Percentiles rank a stretch among this genome's conserved stretches.
These are phyloP conservation scores for Cyclophora albipunctata DNA, from an alignment of 2,888 invertebrate species.

Conservation along the genomic window DNA sequence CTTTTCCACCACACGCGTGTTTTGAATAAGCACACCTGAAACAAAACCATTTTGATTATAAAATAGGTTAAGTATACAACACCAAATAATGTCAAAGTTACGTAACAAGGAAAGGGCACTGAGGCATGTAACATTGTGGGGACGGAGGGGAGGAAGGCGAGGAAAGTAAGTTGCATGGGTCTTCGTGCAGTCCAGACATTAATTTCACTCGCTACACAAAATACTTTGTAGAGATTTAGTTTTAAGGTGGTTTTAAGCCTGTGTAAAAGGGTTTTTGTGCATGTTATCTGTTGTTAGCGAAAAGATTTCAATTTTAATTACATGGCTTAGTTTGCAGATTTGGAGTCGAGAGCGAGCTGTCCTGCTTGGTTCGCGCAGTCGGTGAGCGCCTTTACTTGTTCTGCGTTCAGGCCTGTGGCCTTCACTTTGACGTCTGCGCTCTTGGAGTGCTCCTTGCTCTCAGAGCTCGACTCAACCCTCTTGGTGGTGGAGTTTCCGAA, in stretches of 20 bases:
- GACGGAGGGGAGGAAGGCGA: constrained; percentile 13
- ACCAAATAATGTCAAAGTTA: not conserved
- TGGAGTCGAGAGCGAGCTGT: constrained; percentile 66
- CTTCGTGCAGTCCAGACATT: constrained; percentile 35
- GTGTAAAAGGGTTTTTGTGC: constrained; percentile 8
- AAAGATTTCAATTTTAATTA: constrained; percentile 34
- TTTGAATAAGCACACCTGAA: constrained; percentile 56
- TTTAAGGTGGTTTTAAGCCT: constrained; percentile 1
- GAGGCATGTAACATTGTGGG: constrained; percentile 2
- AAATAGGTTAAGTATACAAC: not conserved
- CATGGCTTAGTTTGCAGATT: constrained; percentile 62
- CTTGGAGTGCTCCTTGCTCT: constrained; percentile 66
- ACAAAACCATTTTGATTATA: constrained; percentile 39
- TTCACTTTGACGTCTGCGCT: constrained; percentile 70
- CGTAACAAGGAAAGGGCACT: not conserved
- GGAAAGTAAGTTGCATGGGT: constrained; percentile 14
- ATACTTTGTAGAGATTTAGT: not conserved
- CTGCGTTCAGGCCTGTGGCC: constrained; percentile 60
- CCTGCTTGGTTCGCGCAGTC: constrained; percentile 69
- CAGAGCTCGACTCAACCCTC: constrained; percentile 63
- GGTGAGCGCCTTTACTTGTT: constrained; percentile 65
- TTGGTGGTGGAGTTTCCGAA: constrained; percentile 64
- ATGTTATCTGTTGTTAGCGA: constrained; percentile 22
- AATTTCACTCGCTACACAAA: constrained; percentile 6
- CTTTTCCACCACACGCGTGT: constrained; percentile 61